Evolutionary conservation across 1,140 invertebrate genomes (phyloP), one percentile per base, ranked within the genome.

Genomic region (Penaeus vannamei): DNA sequence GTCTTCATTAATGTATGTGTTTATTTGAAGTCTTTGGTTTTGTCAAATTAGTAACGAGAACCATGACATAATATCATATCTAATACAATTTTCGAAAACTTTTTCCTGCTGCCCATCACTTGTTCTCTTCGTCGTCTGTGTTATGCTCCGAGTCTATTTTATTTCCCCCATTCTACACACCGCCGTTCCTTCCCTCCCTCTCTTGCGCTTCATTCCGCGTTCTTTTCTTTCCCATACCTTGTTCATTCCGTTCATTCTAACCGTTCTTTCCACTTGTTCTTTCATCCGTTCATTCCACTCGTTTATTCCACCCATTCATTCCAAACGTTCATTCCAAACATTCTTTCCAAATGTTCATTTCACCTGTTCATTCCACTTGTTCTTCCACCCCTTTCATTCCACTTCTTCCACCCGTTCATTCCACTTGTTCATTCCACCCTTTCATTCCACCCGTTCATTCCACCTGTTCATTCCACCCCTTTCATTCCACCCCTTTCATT

Each of bases 1-100:
- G n/a, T 84, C 53, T 53, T 10, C n/a, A 46, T 82, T 5, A 7
- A 42, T 82, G 80, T 82, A 42, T 82, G 59, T 84, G 82, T 84
- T 59, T 82, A 42, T 53, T 17, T 42, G 81, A 60, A 20, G 17
- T 23, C 14, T 59, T 19, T 42, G 36, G 26, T 19, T 12, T 19
- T 36, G 46, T 26, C n/a, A n/a, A 46, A 64, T 32, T 64, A 62
- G 66, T 32, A 69, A 32, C 36, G 83, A 85, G 64, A 66, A 84
- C 26, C 61, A 32, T 36, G 59, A 84, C 26, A 84, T 36, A 84
- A 32, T 32, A 32, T 36, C 46, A 81, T 42, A 81, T 42, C 29
- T 42, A 59, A 23, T 72, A 7, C 69, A 32, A 26, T 36, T 76
- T 76, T 76, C n/a, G 8, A 17, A 76, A 32, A 1, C 42, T 22